Percentiles rank a stretch among this genome's conserved stretches.
Evolutionary conservation across 2,888 invertebrate species (phyloP).

Genomic region (Leuctra nigra): DNA sequence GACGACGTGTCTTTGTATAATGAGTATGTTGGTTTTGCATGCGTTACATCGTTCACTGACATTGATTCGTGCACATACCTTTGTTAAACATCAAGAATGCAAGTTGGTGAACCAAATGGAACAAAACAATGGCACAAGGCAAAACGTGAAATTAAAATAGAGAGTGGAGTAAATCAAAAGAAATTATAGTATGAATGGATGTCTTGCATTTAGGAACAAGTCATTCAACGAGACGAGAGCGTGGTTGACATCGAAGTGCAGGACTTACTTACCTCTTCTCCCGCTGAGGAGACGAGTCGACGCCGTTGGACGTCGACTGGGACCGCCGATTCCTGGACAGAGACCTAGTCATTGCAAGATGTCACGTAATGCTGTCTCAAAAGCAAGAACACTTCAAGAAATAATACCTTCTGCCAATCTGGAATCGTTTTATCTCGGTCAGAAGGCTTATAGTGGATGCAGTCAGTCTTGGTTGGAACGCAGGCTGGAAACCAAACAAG

Average conservation of each 20-base stretch:
- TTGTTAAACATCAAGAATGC: too few species aligned
- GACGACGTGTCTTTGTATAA: too few species aligned
- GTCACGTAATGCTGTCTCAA: not conserved
- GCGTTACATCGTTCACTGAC: too few species aligned
- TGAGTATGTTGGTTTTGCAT: too few species aligned
- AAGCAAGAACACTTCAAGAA: too few species aligned
- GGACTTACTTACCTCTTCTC: constrained; percentile 22
- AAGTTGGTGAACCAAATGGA: too few species aligned
- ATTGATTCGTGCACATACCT: too few species aligned
- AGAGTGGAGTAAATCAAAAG: too few species aligned
- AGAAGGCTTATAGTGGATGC: constrained; percentile 28
- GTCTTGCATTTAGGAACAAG: not conserved
- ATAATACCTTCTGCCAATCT: constrained; percentile 27
- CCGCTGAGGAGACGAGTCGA: constrained; percentile 18
- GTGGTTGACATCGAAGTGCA: not conserved
- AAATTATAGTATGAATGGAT: too few species aligned
- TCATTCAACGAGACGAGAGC: too few species aligned
- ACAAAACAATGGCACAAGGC: too few species aligned
- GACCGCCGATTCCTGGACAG: constrained; percentile 18
- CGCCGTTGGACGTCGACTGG: constrained; percentile 21
- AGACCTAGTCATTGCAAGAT: constrained; percentile 1
- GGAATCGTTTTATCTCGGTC: constrained; percentile 27
- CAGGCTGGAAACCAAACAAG: constrained; percentile 24
- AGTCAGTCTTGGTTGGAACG: constrained; percentile 28
- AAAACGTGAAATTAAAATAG: too few species aligned